Evolutionary conservation across 1,140 invertebrate genomes (phyloP).

Genomic region (Thaumetopoea pityocampa): DNA sequence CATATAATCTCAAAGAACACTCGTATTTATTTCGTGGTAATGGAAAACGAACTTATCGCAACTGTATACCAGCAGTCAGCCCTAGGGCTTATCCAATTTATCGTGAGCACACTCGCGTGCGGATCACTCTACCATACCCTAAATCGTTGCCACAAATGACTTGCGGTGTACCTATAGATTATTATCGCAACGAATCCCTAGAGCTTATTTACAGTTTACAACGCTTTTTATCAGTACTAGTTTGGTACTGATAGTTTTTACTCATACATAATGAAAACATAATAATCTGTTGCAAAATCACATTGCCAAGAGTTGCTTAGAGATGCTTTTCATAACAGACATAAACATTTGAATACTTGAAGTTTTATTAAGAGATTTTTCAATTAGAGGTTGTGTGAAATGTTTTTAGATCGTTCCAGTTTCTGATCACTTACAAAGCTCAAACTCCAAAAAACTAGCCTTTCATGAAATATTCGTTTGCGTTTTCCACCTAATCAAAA

Average conservation of each 20-base stretch:
- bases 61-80: conserved; percentile 14
- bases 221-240: conserved; percentile 15
- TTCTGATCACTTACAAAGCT: too few species aligned
- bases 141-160: conserved; percentile 25
- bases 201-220: conserved; percentile 23
- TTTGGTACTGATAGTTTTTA: background rate
- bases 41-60: background rate
- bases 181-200: conserved; percentile 18
- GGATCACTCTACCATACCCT: conserved; percentile 19
- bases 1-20: background rate
- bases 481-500: too few species aligned
- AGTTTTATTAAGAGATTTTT: too few species aligned
- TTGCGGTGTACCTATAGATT: conserved; percentile 16
- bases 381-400: too few species aligned
- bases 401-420: too few species aligned
- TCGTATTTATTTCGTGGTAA: conserved; percentile 7
- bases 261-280: background rate
- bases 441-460: too few species aligned
- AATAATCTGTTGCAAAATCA: background rate
- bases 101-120: conserved; percentile 20
- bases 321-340: too few species aligned
- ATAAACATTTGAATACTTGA: too few species aligned
- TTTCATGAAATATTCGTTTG: too few species aligned
- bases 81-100: conserved; percentile 18
- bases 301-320: too few species aligned